Conservation (phyloP, 2,888 invertebrate genomes). For the Lagria hirta region DNA sequence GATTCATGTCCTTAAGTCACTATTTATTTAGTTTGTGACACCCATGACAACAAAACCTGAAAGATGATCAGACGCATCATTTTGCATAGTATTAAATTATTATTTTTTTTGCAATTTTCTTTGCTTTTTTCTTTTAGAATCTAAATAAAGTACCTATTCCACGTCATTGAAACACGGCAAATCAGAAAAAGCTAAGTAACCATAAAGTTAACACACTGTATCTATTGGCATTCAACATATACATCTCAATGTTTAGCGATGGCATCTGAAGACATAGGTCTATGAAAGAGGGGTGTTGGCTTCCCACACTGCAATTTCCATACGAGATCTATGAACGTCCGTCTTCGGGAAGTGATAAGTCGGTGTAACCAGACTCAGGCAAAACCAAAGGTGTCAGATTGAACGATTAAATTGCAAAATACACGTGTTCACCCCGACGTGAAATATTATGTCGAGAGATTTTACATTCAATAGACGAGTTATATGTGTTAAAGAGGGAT, state of each 20-base stretch:
- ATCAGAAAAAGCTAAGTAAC: background rate
- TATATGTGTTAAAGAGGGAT: constrained; percentile 42
- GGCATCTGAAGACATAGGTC: constrained; percentile 16
- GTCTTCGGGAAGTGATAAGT: constrained; percentile 40
- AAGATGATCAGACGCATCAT: too few relatives aligned
- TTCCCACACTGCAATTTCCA: constrained; percentile 44
- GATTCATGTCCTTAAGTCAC: too few relatives aligned
- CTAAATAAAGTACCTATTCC: too few relatives aligned
- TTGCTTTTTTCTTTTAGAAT: too few relatives aligned
- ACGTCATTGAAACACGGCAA: too few relatives aligned
- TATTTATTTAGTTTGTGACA: too few relatives aligned
- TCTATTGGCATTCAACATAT: constrained; percentile 14
- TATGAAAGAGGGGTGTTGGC: constrained; percentile 38
- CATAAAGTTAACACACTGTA: constrained; percentile 2
- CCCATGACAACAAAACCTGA: too few relatives aligned
- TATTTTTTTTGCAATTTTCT: too few relatives aligned
- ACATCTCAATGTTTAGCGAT: constrained; percentile 23
- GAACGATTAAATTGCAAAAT: constrained; percentile 45
- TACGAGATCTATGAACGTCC: constrained; percentile 39
- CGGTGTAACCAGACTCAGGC: constrained; percentile 34
- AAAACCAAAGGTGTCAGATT: constrained; percentile 40
- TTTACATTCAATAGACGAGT: constrained; percentile 44
- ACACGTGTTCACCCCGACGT: constrained; percentile 46
- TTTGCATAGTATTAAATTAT: too few relatives aligned
- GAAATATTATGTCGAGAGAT: constrained; percentile 43